Evolutionary conservation across 2,888 invertebrate genomes (phyloP).

Genomic region (Drosophila helvetica): DNA sequence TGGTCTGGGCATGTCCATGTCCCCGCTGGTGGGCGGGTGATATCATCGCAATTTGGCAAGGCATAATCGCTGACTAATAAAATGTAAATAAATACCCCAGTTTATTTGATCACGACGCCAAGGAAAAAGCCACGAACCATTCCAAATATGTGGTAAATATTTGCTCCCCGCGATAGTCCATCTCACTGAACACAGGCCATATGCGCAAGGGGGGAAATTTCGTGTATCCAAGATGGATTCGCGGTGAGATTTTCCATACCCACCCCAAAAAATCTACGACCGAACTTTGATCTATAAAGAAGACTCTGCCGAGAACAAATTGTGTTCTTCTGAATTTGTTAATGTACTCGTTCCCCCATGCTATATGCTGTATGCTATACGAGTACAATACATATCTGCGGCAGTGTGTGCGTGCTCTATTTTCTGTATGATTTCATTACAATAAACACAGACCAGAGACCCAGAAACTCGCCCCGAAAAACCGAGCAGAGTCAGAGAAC

Average conservation of each 20-base stretch:
- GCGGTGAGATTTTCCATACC: slow-evolving; percentile 4
- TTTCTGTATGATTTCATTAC: slow-evolving; percentile 63
- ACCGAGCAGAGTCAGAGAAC: slow-evolving; percentile 7
- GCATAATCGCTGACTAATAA: slow-evolving; percentile 71
- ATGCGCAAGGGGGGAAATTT: slow-evolving; percentile 15
- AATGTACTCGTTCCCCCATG: slow-evolving; percentile 4
- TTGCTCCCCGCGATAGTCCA: neutral
- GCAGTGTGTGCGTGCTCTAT: slow-evolving; percentile 46
- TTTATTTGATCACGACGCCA: slow-evolving; percentile 43
- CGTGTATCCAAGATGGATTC: slow-evolving; percentile 1
- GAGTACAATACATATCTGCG: neutral
- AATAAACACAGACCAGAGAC: slow-evolving; percentile 34
- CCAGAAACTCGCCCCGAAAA: slow-evolving; percentile 56
- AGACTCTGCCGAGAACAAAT: slow-evolving; percentile 52
- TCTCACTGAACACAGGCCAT: slow-evolving; percentile 12
- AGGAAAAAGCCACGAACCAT: slow-evolving; percentile 5
- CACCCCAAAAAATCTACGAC: slow-evolving; percentile 18
- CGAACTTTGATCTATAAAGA: slow-evolving; percentile 68
- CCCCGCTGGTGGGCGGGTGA: slow-evolving; percentile 50
- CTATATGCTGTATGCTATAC: neutral
- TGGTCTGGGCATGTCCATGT: slow-evolving; percentile 40
- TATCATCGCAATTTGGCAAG: slow-evolving; percentile 77
- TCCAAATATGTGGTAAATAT: slow-evolving; percentile 8
- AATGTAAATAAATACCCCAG: slow-evolving; percentile 67
- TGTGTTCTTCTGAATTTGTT: slow-evolving; percentile 24